Evolutionary conservation across 2,888 invertebrate species (phyloP).

Genomic region (Macaria liturata): DNA sequence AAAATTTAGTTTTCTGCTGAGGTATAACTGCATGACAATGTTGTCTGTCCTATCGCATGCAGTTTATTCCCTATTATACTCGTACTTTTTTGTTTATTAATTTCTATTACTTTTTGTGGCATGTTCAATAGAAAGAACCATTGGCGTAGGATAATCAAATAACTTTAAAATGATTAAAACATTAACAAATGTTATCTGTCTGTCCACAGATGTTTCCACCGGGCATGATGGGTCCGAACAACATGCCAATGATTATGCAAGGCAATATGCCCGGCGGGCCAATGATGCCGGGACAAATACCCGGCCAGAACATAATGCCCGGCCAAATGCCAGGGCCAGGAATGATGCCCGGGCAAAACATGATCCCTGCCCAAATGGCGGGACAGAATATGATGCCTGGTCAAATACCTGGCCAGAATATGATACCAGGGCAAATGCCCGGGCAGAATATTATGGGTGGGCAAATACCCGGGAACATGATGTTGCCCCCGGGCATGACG

Average conservation of each 20-base stretch:
- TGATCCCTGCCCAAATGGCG: constrained; percentile 2
- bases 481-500: constrained; percentile 42
- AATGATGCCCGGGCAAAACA: constrained; percentile 36
- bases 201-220: constrained; percentile 64
- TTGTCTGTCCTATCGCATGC: no score
- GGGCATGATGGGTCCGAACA: constrained; percentile 51
- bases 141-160: no score
- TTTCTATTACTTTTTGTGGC: no score
- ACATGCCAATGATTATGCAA: constrained; percentile 39
- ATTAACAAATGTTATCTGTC: no score
- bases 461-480: constrained; percentile 15
- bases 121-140: no score
- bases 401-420: constrained; percentile 16
- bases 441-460: constrained; percentile 16
- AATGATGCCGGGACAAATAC: constrained; percentile 36
- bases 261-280: constrained; percentile 34
- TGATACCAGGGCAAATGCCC: constrained; percentile 26
- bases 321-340: constrained; percentile 36
- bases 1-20: not conserved
- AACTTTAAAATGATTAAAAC: no score
- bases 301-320: constrained; percentile 35
- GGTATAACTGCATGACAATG: no score
- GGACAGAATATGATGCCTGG: constrained; percentile 17
- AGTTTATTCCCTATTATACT: no score
- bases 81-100: no score